Conservation (phyloP, 2,888 invertebrate species). For the Halictus ligatus region DNA sequence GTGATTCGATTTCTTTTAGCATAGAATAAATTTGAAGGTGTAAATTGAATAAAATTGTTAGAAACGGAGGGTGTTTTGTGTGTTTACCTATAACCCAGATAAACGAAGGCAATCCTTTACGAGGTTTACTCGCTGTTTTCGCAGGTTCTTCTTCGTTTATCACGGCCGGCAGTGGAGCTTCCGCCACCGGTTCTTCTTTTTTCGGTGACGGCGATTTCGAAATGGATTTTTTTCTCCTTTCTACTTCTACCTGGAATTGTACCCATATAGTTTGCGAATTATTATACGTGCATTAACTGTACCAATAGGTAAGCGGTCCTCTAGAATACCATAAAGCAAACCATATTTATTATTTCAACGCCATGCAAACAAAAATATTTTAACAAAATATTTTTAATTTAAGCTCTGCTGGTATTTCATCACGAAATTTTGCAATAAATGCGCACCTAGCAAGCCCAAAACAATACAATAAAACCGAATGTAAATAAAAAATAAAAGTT, state of each 20-base stretch:
- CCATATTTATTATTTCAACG: neutral
- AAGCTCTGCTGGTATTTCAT: too few relatives aligned
- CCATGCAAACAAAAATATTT: neutral
- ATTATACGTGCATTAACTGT: neutral
- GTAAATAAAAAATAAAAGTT: neutral
- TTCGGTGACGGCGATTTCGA: slow-evolving; percentile 64
- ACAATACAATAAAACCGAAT: neutral
- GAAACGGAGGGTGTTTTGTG: neutral
- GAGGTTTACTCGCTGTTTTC: slow-evolving; percentile 77
- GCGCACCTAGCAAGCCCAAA: neutral
- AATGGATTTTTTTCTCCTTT: slow-evolving; percentile 68
- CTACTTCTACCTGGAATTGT: slow-evolving; percentile 78
- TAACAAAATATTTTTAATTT: neutral
- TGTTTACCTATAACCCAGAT: slow-evolving; percentile 85
- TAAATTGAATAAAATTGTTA: neutral
- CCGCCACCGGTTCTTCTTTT: slow-evolving; percentile 53
- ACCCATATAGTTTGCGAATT: neutral
- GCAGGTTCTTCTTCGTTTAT: slow-evolving; percentile 69
- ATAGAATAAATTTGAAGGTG: neutral
- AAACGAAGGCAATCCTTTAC: slow-evolving; percentile 83
- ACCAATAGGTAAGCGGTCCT: neutral
- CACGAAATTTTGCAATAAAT: neutral
- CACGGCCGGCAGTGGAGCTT: slow-evolving; percentile 65
- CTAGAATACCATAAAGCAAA: neutral
- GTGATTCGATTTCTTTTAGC: neutral